Evolutionary conservation across 2,113 vertebrate species (phyloP), one percentile per base, ranked within the genome.

Genomic region (Heptranchias perlo): DNA sequence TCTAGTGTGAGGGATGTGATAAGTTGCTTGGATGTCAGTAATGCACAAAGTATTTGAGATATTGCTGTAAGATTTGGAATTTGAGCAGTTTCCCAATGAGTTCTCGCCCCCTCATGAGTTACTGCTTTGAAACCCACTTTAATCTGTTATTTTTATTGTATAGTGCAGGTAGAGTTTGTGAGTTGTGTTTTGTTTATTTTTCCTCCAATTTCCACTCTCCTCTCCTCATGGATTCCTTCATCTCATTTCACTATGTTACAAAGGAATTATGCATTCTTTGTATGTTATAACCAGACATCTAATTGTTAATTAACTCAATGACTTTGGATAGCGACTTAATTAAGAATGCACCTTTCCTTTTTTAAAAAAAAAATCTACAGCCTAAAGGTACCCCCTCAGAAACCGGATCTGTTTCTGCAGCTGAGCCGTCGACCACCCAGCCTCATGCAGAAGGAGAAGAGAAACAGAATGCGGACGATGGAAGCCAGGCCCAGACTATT

Each of bases 401-500:
- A 62, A 61, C 61, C 0, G 58, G 89, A 95, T 95, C 64, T 35
- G 39, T 31, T 67, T 49, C 93, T 4, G 31, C 93, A 47, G 62
- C 35, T 49, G 64, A 3, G 8, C 44, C 44, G 44, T 95, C 93
- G 4, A 0, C 93, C 93, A 69, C 93, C 44, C 62, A 28, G 62
- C 49, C 93, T 11, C 93, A 64, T 21, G 5, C 28, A 13, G 93
- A 69, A 49, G 93, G 89, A 39, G 89, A 93, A 16, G 86, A 89
- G 23, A 65, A 69, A 35, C 64, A 44, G 93, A 67, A 65, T 65
- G 13, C n/a, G 11, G 93, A 69, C 52, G 93, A 95, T 49, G 44
- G 61, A 69, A 95, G 93, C 62, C 93, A 95, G 44, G 44, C 93
- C 62, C 93, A 95, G 49, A 95, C 93, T 69, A 49, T 69, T 31